Evolutionary conservation across 2,797 vertebrate genomes (phyloP), one percentile per base, ranked within the genome.

Genomic region (Nasua narica): DNA sequence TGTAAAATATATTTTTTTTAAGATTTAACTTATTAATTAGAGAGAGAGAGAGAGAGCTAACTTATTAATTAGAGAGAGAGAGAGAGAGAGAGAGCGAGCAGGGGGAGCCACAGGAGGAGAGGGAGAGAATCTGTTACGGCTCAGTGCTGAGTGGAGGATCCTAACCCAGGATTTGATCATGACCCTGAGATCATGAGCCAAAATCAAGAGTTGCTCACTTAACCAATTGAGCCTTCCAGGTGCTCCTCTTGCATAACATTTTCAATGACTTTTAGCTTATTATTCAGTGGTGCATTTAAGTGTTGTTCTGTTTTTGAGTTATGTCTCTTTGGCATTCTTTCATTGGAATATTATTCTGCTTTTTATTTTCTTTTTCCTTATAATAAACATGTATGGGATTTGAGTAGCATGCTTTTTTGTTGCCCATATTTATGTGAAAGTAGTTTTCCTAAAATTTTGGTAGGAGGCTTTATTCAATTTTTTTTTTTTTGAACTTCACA

Each of bases 201-300:
- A 62, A 62, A 15, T 32, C 60, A 62, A 62, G 60, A 62, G 14
- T 32, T 15, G 60, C 6, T 32, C 60, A 16, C 29, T n/a, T 65
- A 65, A 25, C 32, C 32, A 16, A n/a, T 16, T 67, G 65, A 67
- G 18, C n/a, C 16, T 3, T 35, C 65, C n/a, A 35, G 65, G 65
- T 35, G 16, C n/a, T 7, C 65, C 65, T 65, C 65, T 67, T 74
- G 70, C 4, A 74, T 46, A 74, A 74, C 46, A 78, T 60, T 93
- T 40, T 87, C 52, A 52, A 93, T 94, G 62, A n/a, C 32, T 87
- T 96, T 87, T 70, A 77, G 35, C n/a, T 77, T 69, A 65, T 69
- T 52, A 40, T 87, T 46, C 29, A 60, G 32, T 25, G 15, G 15
- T 87, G 32, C n/a, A 79, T 84, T 94, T 37, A 15, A 69, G 7